Evolutionary conservation across 2,113 vertebrate species (phyloP), one percentile per base, ranked within the genome.

Genomic region (Stigmatopora nigra): DNA sequence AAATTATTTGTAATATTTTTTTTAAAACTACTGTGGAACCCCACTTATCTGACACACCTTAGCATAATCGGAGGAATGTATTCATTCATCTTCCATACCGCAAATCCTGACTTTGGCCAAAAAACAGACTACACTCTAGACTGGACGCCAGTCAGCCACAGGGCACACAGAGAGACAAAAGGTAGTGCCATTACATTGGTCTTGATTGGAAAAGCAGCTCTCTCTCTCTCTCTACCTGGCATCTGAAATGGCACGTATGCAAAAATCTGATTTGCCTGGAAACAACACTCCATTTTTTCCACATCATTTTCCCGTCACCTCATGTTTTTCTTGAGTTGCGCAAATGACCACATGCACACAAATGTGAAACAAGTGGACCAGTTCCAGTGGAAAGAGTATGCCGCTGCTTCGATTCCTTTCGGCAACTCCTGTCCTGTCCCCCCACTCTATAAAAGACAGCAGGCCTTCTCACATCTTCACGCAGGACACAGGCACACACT

Each of bases 311-410:
- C 57, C 57, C 49, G 65, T 80, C 65, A 64, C 48, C 77, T 73
- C 3, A 17, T 67, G 38, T 78, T 76, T 71, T 48, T 68, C 36
- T 69, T 68, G 63, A 65, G 59, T 71, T 64, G 31, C 41, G 45
- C 51, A 55, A 45, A 68, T 55, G 36, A 25, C 48, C 31, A 13
- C 49, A 52, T 75, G 67, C 44, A 49, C 25, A 62, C 63, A 52
- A 46, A 65, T 73, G 66, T 71, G 71, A 73, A 66, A 20, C 16
- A 48, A 51, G 47, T 19, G 20, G 52, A 41, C 70, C 78, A 64
- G 70, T 75, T 79, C 71, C 78, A 85, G 58, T 82, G 84, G 79
- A 87, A 83, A 82, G 38, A 81, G 36, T 82, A 76, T 68, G 64
- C 53, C 55, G 66, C 68, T 46, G 46, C 59, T 20, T 0, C 0